Conservation (phyloP, 2,113 vertebrate genomes). For the Redunca redunca region DNA sequence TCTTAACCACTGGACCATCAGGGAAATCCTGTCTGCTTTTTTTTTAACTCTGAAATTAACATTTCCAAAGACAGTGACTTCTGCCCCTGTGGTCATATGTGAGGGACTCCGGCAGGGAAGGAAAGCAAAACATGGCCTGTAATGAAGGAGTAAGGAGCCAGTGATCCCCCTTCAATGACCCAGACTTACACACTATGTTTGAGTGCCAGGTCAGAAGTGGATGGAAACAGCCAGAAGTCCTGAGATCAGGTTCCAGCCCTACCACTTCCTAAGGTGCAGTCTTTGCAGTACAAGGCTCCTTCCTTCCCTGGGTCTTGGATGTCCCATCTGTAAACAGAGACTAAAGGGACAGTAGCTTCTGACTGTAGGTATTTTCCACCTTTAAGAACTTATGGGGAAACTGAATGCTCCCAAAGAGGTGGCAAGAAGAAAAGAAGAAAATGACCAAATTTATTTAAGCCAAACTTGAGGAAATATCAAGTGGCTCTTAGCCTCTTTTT, state of each 20-base stretch:
- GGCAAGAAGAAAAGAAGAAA: neutral
- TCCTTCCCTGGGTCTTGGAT: neutral
- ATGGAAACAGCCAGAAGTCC: neutral
- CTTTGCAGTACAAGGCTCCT: neutral
- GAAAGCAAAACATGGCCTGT: neutral
- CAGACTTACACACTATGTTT: neutral
- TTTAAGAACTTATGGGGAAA: neutral
- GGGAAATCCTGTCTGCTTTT: neutral
- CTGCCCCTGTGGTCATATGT: neutral
- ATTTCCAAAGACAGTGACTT: neutral
- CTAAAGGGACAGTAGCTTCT: neutral
- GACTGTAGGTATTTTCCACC: neutral
- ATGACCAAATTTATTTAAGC: neutral
- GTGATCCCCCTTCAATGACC: neutral
- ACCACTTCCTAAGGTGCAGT: neutral
- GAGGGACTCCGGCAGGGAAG: neutral
- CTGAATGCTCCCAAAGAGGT: neutral
- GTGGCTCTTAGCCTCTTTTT: neutral
- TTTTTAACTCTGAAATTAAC: neutral
- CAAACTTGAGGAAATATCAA: conserved; percentile 1
- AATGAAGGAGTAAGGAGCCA: neutral
- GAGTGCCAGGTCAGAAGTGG: neutral
- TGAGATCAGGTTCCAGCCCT: neutral
- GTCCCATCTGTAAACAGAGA: neutral
- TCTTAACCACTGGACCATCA: neutral